Base-by-base conservation (phyloP, 2,888 invertebrate species). In the Omphaloscelis lunosa region DNA sequence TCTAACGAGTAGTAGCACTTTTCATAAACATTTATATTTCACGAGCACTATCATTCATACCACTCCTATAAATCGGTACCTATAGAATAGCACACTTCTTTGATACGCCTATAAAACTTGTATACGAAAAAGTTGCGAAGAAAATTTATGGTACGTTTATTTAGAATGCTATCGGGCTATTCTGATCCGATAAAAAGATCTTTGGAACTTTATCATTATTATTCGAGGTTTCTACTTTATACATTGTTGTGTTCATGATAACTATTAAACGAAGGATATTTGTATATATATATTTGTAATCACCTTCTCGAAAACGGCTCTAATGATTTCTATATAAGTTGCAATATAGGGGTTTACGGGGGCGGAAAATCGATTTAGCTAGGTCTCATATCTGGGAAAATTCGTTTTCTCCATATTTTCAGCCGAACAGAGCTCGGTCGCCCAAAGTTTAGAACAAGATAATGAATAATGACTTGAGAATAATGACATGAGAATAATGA, bases 1-100 rank as follows among this genome's bases (percentile, higher is more conserved):
- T 75, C 86, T 80, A 66, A 72, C 39, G 56, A 68, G 48, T 56
- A 72, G 61, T 75, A 72, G 68, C 39, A 39, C 39, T 62, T 78
- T 79, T 51, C 70, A 70, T 86, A 85, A 85, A 84, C 87, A 86
- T 84, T 85, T 84, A 85, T 76, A 86, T 74, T 80, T 72, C 59
- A 56, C 48, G 62, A 86, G 74, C 65, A 65, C 73, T 80, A 84
- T 84, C 84, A 86, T 81, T 86, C 84, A 84, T 76, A 62, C 58
- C 39, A 51, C 41, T 67, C 61, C 23, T 65, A 59, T 59, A 74
- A 48, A 66, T 79, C 63, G 23, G 63, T 45, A 12, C 15, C 34
- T 62, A 62, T 62, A 62, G 29, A 48, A 62, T 59, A 75, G 66
- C 72, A 77, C 65, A 71, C 53, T 63, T 74, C 80, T 85, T 87